Evolutionary conservation across 2,797 vertebrate species (phyloP).

Genomic region (Artibeus lituratus): DNA sequence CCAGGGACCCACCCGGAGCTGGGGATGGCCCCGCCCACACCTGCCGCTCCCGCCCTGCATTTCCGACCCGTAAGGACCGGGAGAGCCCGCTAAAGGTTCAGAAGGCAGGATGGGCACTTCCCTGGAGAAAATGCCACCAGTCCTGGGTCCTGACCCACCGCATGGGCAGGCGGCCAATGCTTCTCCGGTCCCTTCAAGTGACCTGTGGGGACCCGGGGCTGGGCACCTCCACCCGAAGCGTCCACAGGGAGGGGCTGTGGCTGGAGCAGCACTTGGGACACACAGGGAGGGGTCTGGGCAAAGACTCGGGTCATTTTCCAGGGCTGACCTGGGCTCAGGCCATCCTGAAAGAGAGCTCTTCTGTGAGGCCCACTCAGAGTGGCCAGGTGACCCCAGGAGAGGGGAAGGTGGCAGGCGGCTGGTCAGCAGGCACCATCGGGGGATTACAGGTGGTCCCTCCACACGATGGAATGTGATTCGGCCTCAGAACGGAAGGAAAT

Average conservation of each 20-base stretch:
- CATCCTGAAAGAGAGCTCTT: background rate
- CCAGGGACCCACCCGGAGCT: background rate
- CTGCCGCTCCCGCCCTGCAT: background rate
- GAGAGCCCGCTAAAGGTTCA: background rate
- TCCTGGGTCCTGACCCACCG: accelerated
- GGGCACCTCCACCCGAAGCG: accelerated
- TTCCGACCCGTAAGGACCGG: accelerated
- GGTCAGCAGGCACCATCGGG: accelerated
- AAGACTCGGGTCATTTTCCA: background rate
- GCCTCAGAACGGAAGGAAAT: background rate
- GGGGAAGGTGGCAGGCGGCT: accelerated
- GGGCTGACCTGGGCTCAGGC: background rate
- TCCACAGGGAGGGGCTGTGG: background rate
- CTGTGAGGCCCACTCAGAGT: background rate
- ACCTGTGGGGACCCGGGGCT: background rate
- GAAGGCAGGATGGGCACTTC: accelerated
- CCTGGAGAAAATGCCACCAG: accelerated
- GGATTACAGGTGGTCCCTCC: accelerated
- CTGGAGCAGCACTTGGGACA: background rate
- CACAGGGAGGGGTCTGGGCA: background rate
- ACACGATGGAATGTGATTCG: accelerated
- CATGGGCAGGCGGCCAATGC: accelerated
- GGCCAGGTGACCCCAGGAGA: background rate
- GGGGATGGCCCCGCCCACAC: background rate
- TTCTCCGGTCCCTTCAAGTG: background rate